Evolutionary conservation across 2,888 invertebrate species (phyloP).

Genomic region (Aleiodes alternator): DNA sequence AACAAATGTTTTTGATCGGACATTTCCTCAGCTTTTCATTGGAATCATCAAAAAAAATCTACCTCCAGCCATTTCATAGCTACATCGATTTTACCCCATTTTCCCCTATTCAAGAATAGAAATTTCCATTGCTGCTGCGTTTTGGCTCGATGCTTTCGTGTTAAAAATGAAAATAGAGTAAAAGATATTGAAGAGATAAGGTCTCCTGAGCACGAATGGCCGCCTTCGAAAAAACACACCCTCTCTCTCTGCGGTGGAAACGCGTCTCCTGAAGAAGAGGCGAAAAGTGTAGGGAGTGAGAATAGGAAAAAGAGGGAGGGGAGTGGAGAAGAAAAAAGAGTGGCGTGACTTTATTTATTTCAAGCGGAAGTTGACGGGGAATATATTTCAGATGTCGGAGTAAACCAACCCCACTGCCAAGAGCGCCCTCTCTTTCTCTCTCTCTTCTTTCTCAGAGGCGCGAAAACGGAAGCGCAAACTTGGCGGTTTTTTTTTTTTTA

Average conservation of each 20-base stretch:
- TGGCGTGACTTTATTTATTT: constrained; percentile 76
- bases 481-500: constrained; percentile 67
- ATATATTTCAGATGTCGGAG: constrained; percentile 72
- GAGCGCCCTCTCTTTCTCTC: constrained; percentile 40
- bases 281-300: constrained; percentile 12
- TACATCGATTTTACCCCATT: no score
- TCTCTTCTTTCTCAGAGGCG: constrained; percentile 59
- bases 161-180: constrained; percentile 29
- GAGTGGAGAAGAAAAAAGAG: constrained; percentile 51
- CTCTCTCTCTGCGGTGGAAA: constrained; percentile 34
- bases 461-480: constrained; percentile 73
- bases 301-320: neutral
- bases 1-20: no score
- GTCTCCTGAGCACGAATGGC: constrained; percentile 68
- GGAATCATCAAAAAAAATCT: no score
- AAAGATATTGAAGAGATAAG: constrained; percentile 71
- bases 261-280: constrained; percentile 21
- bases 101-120: constrained; percentile 1
- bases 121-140: neutral
- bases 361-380: constrained; percentile 74
- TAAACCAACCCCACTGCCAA: constrained; percentile 51
- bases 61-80: no score
- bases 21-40: no score
- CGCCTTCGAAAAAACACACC: constrained; percentile 17
- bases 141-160: constrained; percentile 29